Conservation (phyloP, 2,888 invertebrate species). For the Macrosoma leucophasiata region DNA sequence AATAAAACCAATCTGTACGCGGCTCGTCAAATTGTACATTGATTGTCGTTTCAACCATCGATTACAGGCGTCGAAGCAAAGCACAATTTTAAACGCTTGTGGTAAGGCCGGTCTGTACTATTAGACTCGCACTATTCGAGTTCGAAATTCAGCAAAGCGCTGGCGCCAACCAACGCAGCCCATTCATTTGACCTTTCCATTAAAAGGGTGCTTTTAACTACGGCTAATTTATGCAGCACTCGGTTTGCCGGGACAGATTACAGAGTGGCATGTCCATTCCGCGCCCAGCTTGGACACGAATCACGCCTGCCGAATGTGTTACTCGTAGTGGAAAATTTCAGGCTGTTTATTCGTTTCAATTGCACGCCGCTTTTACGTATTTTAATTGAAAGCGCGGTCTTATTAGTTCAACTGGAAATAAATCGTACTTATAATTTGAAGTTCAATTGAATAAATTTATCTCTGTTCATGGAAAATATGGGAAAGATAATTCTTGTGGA, state of each 20-base stretch:
- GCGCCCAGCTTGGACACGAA: constrained; percentile 39
- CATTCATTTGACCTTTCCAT: constrained; percentile 63
- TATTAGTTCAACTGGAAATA: too few species aligned
- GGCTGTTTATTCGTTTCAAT: constrained; percentile 12
- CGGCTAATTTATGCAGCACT: constrained; percentile 65
- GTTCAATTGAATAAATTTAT: too few species aligned
- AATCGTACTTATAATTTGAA: too few species aligned
- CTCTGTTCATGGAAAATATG: too few species aligned
- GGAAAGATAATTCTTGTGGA: too few species aligned
- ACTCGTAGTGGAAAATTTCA: constrained; percentile 10
- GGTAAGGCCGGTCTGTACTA: constrained; percentile 41
- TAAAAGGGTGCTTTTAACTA: constrained; percentile 67
- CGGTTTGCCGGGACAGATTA: constrained; percentile 63
- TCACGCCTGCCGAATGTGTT: constrained; percentile 37
- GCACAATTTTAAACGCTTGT: constrained; percentile 50
- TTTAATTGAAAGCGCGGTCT: too few species aligned
- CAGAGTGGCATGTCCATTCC: constrained; percentile 52
- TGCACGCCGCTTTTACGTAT: too few species aligned
- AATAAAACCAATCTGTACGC: too few species aligned
- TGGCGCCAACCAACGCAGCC: constrained; percentile 27
- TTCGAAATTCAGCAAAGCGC: constrained; percentile 17
- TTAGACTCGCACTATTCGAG: constrained; percentile 29
- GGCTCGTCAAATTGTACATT: constrained; percentile 30
- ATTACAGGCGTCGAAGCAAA: constrained; percentile 34
- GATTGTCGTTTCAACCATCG: constrained; percentile 37